Evolutionary conservation across 1,140 invertebrate genomes (phyloP).

Genomic region (Lasaia peninsularis): DNA sequence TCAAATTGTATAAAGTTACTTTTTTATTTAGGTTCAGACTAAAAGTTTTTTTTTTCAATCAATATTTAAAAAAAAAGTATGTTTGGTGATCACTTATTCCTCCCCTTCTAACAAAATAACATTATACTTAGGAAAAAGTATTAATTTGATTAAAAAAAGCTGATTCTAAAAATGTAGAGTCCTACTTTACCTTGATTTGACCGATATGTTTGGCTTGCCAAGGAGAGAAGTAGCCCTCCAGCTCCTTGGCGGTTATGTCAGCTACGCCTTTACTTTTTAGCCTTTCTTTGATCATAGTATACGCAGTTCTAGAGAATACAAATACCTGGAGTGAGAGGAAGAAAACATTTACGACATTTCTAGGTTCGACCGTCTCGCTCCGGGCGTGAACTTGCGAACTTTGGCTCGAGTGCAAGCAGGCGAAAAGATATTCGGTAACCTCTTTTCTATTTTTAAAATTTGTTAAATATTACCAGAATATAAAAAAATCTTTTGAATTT

Average conservation of each 20-base stretch:
- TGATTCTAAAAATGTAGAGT: no score
- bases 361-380: neutral
- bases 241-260: conserved; percentile 83
- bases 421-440: conserved; percentile 20
- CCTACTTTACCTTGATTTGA: conserved; percentile 81
- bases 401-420: no score
- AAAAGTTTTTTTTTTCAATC: no score
- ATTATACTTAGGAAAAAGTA: no score
- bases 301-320: conserved; percentile 88
- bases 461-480: neutral
- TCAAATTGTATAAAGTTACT: no score
- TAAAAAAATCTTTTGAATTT: neutral
- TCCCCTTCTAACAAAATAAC: no score
- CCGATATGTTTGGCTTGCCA: conserved; percentile 92
- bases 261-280: conserved; percentile 86
- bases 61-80: no score
- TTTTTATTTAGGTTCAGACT: no score
- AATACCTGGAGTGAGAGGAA: conserved; percentile 85
- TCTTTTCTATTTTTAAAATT: conserved; percentile 39
- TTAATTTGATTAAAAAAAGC: no score
- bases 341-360: conserved; percentile 48
- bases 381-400: conserved; percentile 43
- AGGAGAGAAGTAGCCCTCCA: conserved; percentile 88
- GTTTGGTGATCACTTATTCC: no score
- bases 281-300: conserved; percentile 87